Evolutionary conservation across 64 coral and sea anemone genomes (phyloP).

Genomic region (Pocillopora verrucosa): DNA sequence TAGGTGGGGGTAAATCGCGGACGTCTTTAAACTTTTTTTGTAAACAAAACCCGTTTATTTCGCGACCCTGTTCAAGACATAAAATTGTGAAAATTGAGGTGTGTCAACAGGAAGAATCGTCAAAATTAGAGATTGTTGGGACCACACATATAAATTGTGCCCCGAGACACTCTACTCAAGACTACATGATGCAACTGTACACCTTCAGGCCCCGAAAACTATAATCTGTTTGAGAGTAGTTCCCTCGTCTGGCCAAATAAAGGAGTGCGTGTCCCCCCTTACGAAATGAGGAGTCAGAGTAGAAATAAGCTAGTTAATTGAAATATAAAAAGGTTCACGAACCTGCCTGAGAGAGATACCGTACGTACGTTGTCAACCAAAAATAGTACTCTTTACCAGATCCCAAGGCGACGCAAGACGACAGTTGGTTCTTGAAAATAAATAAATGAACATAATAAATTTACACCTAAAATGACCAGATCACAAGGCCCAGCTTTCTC

Average conservation of each 20-base stretch:
- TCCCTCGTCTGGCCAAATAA: background rate
- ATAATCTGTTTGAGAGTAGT: too few relatives aligned
- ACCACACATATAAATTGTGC: too few relatives aligned
- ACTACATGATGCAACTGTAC: too few relatives aligned
- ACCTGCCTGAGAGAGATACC: slow-evolving; percentile 94
- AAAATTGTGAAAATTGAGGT: too few relatives aligned
- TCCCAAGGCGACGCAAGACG: slow-evolving; percentile 74
- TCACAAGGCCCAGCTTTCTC: background rate
- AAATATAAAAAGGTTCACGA: background rate
- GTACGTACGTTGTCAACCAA: slow-evolving; percentile 91
- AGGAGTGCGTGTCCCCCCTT: background rate
- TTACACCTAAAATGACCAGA: background rate
- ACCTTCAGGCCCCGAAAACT: too few relatives aligned
- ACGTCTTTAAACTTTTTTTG: too few relatives aligned
- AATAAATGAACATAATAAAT: background rate
- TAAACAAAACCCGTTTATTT: too few relatives aligned
- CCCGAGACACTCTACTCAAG: too few relatives aligned
- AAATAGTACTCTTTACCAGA: slow-evolving; percentile 95
- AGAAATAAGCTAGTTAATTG: background rate
- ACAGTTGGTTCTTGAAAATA: slow-evolving; percentile 73
- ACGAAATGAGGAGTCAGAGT: background rate
- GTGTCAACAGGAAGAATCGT: too few relatives aligned
- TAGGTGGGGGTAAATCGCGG: too few relatives aligned
- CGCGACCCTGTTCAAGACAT: too few relatives aligned
- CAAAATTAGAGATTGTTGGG: too few relatives aligned